Evolutionary conservation across 2,888 invertebrate genomes (phyloP).

Genomic region (Phorcus lineatus): DNA sequence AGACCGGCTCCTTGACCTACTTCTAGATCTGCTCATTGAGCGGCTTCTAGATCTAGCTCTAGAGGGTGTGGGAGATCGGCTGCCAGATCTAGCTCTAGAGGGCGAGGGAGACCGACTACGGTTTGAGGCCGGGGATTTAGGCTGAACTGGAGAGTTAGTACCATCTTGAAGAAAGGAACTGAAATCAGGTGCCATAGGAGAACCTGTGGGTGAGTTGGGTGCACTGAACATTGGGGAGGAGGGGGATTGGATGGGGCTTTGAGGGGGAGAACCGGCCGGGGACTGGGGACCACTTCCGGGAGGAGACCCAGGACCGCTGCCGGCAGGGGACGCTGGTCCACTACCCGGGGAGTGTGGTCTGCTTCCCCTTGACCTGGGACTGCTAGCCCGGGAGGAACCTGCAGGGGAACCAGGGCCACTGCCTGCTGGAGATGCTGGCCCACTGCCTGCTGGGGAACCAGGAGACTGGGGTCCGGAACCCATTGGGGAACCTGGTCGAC

Average conservation of each 20-base stretch:
- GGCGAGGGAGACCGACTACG: constrained; percentile 46
- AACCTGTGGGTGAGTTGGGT: constrained; percentile 14
- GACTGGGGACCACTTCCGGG: constrained; percentile 34
- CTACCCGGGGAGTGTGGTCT: constrained; percentile 34
- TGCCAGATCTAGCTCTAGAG: constrained; percentile 38
- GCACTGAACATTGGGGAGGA: constrained; percentile 28
- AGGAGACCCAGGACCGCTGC: constrained; percentile 29
- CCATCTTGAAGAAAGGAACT: constrained; percentile 28
- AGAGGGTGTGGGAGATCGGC: constrained; percentile 24
- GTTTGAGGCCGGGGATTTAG: constrained; percentile 30
- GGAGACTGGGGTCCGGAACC: constrained; percentile 34
- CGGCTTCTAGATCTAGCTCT: constrained; percentile 25
- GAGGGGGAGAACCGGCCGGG: constrained; percentile 19
- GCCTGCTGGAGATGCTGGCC: constrained; percentile 35
- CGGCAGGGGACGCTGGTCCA: constrained; percentile 33
- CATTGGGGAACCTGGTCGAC: constrained; percentile 33
- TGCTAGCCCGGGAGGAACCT: constrained; percentile 26
- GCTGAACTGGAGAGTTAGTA: constrained; percentile 31
- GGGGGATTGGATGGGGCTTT: constrained; percentile 29
- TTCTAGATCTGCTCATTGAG: constrained; percentile 23
- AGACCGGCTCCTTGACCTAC: constrained; percentile 27
- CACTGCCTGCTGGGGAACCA: constrained; percentile 41
- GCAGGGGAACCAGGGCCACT: constrained; percentile 47
- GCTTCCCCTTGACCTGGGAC: constrained; percentile 26
- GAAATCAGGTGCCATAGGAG: background rate